Conservation (phyloP, 2,113 vertebrate genomes). For the Arizona elegans region DNA sequence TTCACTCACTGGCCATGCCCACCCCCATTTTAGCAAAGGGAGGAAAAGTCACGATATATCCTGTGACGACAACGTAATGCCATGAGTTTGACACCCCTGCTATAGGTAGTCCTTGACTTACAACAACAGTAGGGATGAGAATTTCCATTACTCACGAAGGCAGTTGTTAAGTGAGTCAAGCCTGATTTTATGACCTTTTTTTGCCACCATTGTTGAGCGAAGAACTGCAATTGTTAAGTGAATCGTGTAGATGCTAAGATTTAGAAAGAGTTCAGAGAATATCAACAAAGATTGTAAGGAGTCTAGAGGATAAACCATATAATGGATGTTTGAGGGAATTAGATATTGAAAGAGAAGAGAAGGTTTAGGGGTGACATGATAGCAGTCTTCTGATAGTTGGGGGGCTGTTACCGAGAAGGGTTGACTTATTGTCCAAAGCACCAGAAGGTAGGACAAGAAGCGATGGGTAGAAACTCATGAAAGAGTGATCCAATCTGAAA, state of each 20-base stretch:
- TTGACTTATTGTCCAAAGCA: background rate
- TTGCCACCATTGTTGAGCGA: background rate
- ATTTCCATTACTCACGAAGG: background rate
- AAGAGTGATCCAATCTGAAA: background rate
- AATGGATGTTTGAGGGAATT: background rate
- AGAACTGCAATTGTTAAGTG: background rate
- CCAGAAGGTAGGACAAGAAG: background rate
- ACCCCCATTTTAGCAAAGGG: no score
- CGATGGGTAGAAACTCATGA: background rate
- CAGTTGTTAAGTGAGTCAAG: background rate
- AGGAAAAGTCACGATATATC: no score
- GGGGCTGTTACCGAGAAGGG: background rate
- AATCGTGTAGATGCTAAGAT: background rate
- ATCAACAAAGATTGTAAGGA: background rate
- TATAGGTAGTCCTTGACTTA: background rate
- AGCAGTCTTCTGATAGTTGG: background rate
- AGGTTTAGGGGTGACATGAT: background rate
- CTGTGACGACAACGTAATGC: accelerated
- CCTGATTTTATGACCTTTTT: background rate
- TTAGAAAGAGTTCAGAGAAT: background rate
- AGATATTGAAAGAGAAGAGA: background rate
- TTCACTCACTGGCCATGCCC: no score
- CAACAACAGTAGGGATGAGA: background rate
- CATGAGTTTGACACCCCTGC: no score
- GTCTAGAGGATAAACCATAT: background rate